Base-by-base conservation (phyloP, 2,888 invertebrate genomes). In the Sphaerophoria taeniata region DNA sequence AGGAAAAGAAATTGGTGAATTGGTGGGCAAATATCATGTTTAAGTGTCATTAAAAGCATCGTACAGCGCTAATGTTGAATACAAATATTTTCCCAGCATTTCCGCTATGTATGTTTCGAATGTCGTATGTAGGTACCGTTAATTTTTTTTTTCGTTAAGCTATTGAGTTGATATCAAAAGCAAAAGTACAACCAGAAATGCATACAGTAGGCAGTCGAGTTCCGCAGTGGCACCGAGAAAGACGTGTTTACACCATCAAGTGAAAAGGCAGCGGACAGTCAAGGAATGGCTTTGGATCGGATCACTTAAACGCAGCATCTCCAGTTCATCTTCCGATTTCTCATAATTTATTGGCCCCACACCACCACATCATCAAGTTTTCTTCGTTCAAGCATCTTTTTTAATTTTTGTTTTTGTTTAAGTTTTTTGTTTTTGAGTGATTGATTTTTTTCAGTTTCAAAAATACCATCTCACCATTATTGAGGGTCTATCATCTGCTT, bases 101-200 rank as follows among this genome's bases (percentile, higher is more conserved):
- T 79, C n/a, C 72, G 71, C 24, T 80, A 70, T 65, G 56, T 72
- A 72, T 65, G 39, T 70, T 74, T 79, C 71, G 74, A 63, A 78
- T 81, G 75, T 83, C 88, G 87, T 80, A 88, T 87, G 88, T 88
- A 88, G 87, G 88, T 88, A 88, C 88, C 88, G 87, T 87, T 87
- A 24, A 24, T 24, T 24, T 24, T 24, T 24, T 24, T 24, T 24
- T 24, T 24, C 24, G 87, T 74, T 81, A 56, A 70, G 16, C 24
- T 31, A 65, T 80, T 84, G 60, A 80, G 84, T 80, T 77, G 70
- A 69, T 85, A 81, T 70, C 81, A 85, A 80, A 63, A 51, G 75
- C 77, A 73, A 81, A 85, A 80, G 85, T 81, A 85, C 80, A 85
- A 85, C 85, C 85, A 81, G 81, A 81, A 77, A 72, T 85, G 72